A percentile compares a stretch with the other conserved stretches of the same genome.
Evolutionary conservation across 2,797 vertebrate genomes (phyloP).

Genomic region (Chromis chromis): DNA sequence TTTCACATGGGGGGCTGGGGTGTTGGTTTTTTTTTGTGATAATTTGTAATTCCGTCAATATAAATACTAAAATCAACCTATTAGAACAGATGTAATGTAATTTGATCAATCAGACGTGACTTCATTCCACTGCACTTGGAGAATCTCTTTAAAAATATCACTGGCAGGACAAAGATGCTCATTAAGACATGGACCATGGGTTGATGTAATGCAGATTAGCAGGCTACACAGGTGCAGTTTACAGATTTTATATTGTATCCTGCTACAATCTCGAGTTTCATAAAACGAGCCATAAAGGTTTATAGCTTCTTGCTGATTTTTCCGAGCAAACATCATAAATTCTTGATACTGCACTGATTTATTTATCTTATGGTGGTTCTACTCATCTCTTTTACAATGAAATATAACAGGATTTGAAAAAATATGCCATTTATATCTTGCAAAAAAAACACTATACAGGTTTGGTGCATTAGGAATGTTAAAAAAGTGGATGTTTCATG

Average conservation of each 20-base stretch:
- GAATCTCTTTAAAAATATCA: background rate
- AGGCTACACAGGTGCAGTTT: conserved; percentile 16
- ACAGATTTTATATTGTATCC: background rate
- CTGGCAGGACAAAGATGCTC: conserved; percentile 12
- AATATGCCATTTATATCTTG: conserved; percentile 5
- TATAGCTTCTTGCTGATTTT: conserved; percentile 18
- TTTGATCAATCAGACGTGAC: background rate
- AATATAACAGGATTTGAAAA: background rate
- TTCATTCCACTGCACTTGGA: background rate
- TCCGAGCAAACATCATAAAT: conserved; percentile 27
- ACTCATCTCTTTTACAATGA: background rate
- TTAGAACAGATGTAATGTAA: background rate
- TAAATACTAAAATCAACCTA: conserved; percentile 1
- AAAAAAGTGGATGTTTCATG: background rate
- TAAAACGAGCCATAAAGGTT: conserved; percentile 32
- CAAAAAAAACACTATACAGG: background rate
- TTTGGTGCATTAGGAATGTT: conserved; percentile 5
- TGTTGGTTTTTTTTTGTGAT: conserved; percentile 1
- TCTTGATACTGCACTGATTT: conserved; percentile 3
- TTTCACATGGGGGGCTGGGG: background rate
- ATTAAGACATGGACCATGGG: conserved; percentile 2
- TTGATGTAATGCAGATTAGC: conserved; percentile 35
- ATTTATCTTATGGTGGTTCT: background rate
- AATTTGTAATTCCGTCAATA: background rate
- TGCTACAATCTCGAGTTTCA: background rate